Base-by-base conservation (phyloP, 2,888 invertebrate genomes). In the Hypena proboscidalis region DNA sequence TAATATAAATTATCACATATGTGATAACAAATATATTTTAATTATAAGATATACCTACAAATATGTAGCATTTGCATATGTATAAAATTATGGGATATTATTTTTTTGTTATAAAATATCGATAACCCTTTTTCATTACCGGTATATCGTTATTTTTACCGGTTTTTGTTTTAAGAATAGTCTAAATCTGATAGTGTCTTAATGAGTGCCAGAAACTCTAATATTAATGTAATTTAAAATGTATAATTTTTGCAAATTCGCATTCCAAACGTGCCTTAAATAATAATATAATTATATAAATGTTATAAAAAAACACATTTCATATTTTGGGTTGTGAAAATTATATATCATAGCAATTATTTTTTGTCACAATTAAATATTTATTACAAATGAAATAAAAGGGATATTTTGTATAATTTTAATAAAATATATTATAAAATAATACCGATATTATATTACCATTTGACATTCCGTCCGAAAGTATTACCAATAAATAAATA, bases 401-500 rank as follows among this genome's bases (percentile, higher is more conserved):
- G 3, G 2, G 5, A 23, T 4, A 23, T 8, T 1, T 5, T 2
- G 9, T 23, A 4, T 36, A 39, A 44, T 36, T 40, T 31, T 48
- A 32, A 29, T 46, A 25, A 11, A 23, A 23, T 30, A 23, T 15
- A 11, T 19, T 8, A 40, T 27, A 48, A 49, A 45, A 46, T 22
- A 42, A 42, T 55, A 55, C n/a, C n/a, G n/a, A n/a, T n/a, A n/a
- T n/a, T 58, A 23, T 59, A 60, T 58, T 62, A 65, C 59, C 58
- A 64, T 67, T 70, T 70, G 74, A 79, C 71, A 80, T 79, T 87
- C 87, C 87, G 87, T 87, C 86, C 86, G 68, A 74, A 67, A 83
- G 83, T 85, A 85, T 85, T 85, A 86, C 80, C 81, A 80, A 74
- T 72, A 74, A n/a, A 52, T 62, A 58, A 70, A 50, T 49, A 46